A percentile compares a stretch with the other conserved stretches of the same genome.
These are phyloP conservation scores for Chlamydotis undulata DNA, from an alignment of 2,113 vertebrate genomes.

Conservation along the genomic window DNA sequence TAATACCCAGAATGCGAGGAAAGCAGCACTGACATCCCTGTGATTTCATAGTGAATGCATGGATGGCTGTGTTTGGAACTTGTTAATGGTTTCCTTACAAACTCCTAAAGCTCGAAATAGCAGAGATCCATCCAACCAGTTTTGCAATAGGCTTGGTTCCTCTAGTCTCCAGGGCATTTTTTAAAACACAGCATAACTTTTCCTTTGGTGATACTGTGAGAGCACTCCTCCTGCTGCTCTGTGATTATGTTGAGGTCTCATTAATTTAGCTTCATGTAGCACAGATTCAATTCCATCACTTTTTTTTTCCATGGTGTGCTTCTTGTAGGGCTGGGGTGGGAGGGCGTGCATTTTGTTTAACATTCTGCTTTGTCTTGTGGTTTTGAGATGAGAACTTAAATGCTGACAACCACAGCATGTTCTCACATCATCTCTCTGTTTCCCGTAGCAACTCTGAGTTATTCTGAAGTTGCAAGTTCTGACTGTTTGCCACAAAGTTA, in stretches of 20 bases:
- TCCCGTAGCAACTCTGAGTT: constrained; percentile 9
- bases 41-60: not conserved
- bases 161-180: not conserved
- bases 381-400: not conserved
- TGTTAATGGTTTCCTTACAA: not conserved
- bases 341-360: not conserved
- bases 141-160: not conserved
- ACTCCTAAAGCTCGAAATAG: not conserved
- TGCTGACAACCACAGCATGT: not conserved
- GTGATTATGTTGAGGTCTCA: not conserved
- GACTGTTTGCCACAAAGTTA: not conserved
- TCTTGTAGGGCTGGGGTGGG: not conserved
- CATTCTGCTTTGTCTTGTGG: not conserved
- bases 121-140: not conserved
- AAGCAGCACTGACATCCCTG: too few relatives aligned
- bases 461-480: not conserved
- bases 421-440: not conserved
- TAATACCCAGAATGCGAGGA: not conserved
- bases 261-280: not conserved
- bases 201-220: not conserved
- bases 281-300: not conserved
- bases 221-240: not conserved
- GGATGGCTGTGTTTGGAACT: not conserved
- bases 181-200: not conserved
- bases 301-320: not conserved